Base-by-base conservation (phyloP, 2,888 invertebrate genomes). In the Yponomeuta malinellus region DNA sequence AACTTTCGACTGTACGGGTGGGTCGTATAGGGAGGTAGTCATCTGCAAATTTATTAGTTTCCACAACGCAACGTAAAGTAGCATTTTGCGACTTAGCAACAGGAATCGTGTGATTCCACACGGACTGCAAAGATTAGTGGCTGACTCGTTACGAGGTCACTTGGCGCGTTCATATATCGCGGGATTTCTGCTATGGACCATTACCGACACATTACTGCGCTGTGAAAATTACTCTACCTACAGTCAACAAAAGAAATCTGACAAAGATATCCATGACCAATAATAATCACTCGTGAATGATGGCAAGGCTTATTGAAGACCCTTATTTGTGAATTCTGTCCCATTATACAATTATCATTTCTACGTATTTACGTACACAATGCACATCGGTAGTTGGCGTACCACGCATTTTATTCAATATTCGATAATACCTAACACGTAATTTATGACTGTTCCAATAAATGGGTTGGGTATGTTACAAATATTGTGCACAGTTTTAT, bases 111-210 rank as follows among this genome's bases (percentile, higher is more conserved):
- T 23, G 64, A 31, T 23, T 23, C 29, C 64, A 31, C 3, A 10
- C 31, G 2, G 64, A 64, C 31, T 64, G n/a, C 64, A 10, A 29
- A 64, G 64, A 31, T 31, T 59, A 64, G 31, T 10, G 31, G 29
- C 10, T 64, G 64, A 31, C 64, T 23, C n/a, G 43, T 69, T 69
- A 69, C 69, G 23, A 67, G 67, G 68, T 23, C 43, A 43, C 29
- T 12, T 48, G 31, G 10, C 74, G 73, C 76, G 75, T 77, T 78
- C 79, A 80, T 84, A 85, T 83, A 86, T 83, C 78, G 83, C 78
- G 77, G 83, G 85, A 84, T 84, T 86, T 86, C 83, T 80, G 84
- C 82, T 86, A 87, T 85, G 85, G 86, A 79, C 86, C 84, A 86
- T 86, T 86, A 86, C 83, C 81, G 77, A 79, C 82, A 80, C 84